Base-by-base conservation (phyloP, 2,113 vertebrate species). In the Xerus inauris region DNA sequence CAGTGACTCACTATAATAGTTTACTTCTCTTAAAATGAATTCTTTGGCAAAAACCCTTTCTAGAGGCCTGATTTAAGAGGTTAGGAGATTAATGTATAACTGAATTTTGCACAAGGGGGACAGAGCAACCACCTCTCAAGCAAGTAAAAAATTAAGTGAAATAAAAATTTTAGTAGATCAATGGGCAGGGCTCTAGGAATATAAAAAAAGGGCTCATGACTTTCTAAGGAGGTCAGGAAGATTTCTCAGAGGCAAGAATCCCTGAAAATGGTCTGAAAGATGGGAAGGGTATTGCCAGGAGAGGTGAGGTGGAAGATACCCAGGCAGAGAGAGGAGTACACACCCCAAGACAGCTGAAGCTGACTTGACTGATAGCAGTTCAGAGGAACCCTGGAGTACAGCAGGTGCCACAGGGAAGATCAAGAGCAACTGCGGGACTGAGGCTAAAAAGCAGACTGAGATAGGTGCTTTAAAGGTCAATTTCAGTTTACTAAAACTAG, bases 1-100 rank as follows among this genome's bases (percentile, higher is more conserved):
- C 71, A n/a, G 5, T 14, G n/a, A 67, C 20, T 75, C 64, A 47
- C 19, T 6, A 11, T 42, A 59, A 38, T 7, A 45, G n/a, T 59
- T 86, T 24, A 62, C 2, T 22, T 76, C 82, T 67, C 71, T 76
- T 93, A 93, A 97, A 94, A 94, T 86, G 76, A 90, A 93, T 84
- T 75, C n/a, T 65, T 54, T 81, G 35, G n/a, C 51, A 67, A 87
- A 92, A 89, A 83, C 12, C 20, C 22, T 79, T 54, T 47, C 65
- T 47, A n/a, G 35, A 64, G 4, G 6, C 32, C 51, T 40, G 80
- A 80, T 40, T 85, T 45, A 62, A 93, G 64, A 94, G 71, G 54
- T 13, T 73, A 65, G 69, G 28, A 84, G n/a, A 90, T 47, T 40
- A 8, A 9, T 73, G 24, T 82, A 22, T 26, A 65, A 51, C 57